phyloP scores from a whole-genome alignment of 2,797 vertebrate species.

The Cephalopachus bancanus region DNA sequence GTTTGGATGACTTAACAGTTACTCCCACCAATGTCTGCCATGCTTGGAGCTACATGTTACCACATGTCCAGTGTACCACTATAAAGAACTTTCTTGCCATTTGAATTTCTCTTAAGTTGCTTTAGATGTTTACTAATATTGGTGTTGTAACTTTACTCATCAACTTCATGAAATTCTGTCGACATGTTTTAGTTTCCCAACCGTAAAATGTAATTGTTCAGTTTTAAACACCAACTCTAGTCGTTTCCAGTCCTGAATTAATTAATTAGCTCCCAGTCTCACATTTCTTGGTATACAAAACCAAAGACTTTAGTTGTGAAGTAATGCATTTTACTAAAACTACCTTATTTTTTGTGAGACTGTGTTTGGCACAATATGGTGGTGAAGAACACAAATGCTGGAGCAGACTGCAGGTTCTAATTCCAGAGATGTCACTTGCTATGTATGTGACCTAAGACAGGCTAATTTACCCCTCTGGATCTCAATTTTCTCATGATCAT shows the following conservation, averaged over 20 bases:
- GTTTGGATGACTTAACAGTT: slow-evolving; percentile 58
- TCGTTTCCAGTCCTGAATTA: slow-evolving; percentile 45
- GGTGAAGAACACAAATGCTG: not conserved
- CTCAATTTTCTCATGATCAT: not conserved
- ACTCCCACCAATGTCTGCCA: slow-evolving; percentile 66
- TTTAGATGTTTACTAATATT: slow-evolving; percentile 59
- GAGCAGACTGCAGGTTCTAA: not conserved
- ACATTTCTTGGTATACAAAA: slow-evolving; percentile 2
- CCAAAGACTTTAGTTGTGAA: not conserved
- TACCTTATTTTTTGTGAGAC: not conserved
- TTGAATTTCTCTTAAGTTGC: slow-evolving; percentile 58
- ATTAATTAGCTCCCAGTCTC: not conserved
- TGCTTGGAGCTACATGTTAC: slow-evolving; percentile 41
- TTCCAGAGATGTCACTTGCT: not conserved
- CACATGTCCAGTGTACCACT: slow-evolving; percentile 24
- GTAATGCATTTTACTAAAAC: not conserved
- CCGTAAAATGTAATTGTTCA: slow-evolving; percentile 14
- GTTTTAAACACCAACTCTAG: not conserved
- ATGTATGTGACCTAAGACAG: not conserved
- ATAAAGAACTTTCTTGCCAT: slow-evolving; percentile 31
- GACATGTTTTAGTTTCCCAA: slow-evolving; percentile 21
- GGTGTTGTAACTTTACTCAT: not conserved
- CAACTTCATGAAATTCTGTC: not conserved
- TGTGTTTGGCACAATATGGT: not conserved
- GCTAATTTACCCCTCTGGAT: not conserved